Conservation (phyloP, 2,888 invertebrate species). For the Plagiodera versicolora region DNA sequence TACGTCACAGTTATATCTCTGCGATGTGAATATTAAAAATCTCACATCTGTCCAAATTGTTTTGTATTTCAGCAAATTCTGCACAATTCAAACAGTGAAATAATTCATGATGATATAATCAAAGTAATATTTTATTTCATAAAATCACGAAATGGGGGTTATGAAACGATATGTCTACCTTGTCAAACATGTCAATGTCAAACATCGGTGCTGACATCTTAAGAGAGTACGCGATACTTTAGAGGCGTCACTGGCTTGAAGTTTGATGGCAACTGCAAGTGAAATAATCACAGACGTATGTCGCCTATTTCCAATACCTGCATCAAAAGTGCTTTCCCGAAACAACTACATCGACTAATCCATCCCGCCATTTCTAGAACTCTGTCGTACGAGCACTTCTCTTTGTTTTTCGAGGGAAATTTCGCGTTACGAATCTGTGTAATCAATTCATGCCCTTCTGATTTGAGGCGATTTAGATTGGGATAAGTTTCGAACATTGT, state of each 20-base stretch:
- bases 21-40: no score
- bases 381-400: conserved; percentile 24
- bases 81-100: no score
- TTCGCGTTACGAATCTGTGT: conserved; percentile 27
- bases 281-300: conserved; percentile 29
- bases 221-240: background rate
- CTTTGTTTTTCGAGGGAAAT: conserved; percentile 25
- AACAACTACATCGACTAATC: conserved; percentile 24
- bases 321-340: conserved; percentile 32
- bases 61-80: no score
- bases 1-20: no score
- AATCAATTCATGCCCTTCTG: background rate
- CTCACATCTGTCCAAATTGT: no score
- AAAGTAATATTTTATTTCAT: no score
- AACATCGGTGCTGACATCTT: background rate
- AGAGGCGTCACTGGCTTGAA: conserved; percentile 10
- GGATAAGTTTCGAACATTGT: background rate
- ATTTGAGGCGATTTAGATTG: background rate
- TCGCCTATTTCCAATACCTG: conserved; percentile 17
- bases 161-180: background rate
- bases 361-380: conserved; percentile 30
- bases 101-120: no score
- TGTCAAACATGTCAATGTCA: background rate
- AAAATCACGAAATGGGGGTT: no score
- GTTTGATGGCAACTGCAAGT: background rate